A percentile compares a stretch with the other conserved stretches of the same genome.
Conservation (phyloP, 2,113 vertebrate species). For the Rhagologus leucostigma region DNA sequence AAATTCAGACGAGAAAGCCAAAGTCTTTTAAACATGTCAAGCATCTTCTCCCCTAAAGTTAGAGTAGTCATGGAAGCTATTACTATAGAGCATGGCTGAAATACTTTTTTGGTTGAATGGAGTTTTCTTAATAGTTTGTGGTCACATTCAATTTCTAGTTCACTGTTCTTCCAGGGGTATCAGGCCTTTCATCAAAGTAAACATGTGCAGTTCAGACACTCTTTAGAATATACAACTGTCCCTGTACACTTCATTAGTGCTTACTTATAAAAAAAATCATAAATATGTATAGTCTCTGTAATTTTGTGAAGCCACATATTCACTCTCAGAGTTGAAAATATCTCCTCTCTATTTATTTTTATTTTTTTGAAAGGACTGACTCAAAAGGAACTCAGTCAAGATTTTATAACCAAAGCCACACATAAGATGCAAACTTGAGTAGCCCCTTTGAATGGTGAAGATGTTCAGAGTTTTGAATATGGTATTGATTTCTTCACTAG, state of each 20-base stretch:
- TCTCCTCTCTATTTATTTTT: neutral
- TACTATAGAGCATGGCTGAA: neutral
- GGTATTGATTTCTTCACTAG: neutral
- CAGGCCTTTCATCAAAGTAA: neutral
- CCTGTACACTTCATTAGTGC: neutral
- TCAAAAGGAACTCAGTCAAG: neutral
- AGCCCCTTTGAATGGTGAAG: neutral
- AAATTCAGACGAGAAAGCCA: neutral
- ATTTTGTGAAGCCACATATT: neutral
- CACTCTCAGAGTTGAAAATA: neutral
- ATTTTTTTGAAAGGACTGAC: neutral
- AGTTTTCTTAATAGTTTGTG: neutral
- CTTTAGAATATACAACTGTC: neutral
- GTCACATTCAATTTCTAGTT: neutral
- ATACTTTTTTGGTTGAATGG: neutral
- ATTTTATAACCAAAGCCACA: neutral
- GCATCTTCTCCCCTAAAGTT: neutral
- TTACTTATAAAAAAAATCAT: neutral
- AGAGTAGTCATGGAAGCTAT: conserved; percentile 11
- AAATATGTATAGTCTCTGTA: neutral
- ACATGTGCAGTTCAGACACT: neutral
- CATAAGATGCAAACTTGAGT: neutral
- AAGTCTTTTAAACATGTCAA: neutral
- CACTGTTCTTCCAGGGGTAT: neutral
- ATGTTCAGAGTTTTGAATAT: neutral